phyloP scores from a whole-genome alignment of 64 coral and sea anemone genomes.

The Anthopleura sola region DNA sequence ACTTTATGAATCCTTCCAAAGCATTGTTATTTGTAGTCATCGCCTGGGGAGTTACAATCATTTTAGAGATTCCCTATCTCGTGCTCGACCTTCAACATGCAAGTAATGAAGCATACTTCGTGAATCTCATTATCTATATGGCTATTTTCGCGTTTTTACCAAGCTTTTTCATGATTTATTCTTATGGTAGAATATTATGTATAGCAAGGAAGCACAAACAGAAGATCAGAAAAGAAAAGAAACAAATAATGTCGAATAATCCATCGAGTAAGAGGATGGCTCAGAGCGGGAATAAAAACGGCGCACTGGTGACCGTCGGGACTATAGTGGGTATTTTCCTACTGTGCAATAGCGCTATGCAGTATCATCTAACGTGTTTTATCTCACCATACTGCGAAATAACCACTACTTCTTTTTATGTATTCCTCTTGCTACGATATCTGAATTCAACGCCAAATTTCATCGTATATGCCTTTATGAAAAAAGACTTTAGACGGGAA shows the following conservation, averaged over 20 bases:
- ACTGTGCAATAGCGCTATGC: not conserved
- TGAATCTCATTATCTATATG: not conserved
- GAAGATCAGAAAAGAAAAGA: not conserved
- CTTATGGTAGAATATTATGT: not conserved
- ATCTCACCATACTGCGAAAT: not conserved
- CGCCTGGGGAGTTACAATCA: slow-evolving; percentile 24
- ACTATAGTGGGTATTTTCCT: slow-evolving; percentile 13
- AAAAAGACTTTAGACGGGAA: slow-evolving; percentile 21
- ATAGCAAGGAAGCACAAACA: not conserved
- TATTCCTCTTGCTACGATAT: slow-evolving; percentile 2
- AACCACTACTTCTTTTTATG: not conserved
- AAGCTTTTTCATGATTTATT: slow-evolving; percentile 11
- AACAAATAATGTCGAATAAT: not conserved
- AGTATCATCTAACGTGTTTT: not conserved
- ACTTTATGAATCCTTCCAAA: not conserved
- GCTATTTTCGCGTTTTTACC: slow-evolving; percentile 15
- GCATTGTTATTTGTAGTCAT: not conserved
- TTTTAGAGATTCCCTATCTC: slow-evolving; percentile 10
- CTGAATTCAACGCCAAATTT: slow-evolving; percentile 24
- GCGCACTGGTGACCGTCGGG: slow-evolving; percentile 9
- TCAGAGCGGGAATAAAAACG: slow-evolving; percentile 29
- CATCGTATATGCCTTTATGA: slow-evolving; percentile 25
- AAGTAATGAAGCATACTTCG: not conserved
- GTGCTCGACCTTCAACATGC: slow-evolving; percentile 2
- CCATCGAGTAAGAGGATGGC: not conserved